Percentiles rank a stretch among this genome's conserved stretches.
phyloP scores from a whole-genome alignment of 1,140 invertebrate genomes.

The Apocrypta bakeri region DNA sequence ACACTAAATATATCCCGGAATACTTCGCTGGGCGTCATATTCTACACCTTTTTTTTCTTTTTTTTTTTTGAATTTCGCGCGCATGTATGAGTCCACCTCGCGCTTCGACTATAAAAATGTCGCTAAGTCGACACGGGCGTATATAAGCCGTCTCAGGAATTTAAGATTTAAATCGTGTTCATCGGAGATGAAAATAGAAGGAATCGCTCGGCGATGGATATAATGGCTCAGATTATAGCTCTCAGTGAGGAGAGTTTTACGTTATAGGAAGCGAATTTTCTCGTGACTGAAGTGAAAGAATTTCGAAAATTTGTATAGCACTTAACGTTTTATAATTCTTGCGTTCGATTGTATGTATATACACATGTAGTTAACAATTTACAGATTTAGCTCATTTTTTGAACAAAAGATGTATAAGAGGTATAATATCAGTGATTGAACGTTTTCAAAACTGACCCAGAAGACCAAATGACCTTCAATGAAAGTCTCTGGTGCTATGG shows the following conservation, averaged over 20 bases:
- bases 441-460: no score
- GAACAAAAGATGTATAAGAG: no score
- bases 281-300: not conserved
- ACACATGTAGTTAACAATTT: no score
- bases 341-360: no score
- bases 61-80: not conserved
- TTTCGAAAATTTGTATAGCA: not conserved
- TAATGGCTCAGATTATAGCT: not conserved
- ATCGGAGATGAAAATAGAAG: conserved; percentile 26
- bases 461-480: no score
- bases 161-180: conserved; percentile 32
- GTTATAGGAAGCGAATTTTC: conserved; percentile 3
- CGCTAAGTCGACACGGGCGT: conserved; percentile 1
- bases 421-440: no score
- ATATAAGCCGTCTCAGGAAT: conserved; percentile 40
- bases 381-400: no score
- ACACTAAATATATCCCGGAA: conserved; percentile 33
- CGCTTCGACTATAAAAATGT: conserved; percentile 12
- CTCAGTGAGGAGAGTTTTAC: not conserved
- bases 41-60: not conserved
- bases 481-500: no score
- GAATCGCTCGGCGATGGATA: not conserved
- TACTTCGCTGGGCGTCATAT: not conserved
- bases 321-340: conserved; percentile 16
- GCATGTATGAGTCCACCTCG: no score